Evolutionary conservation across 2,797 vertebrate genomes (phyloP).

Genomic region (Potorous gilbertii): DNA sequence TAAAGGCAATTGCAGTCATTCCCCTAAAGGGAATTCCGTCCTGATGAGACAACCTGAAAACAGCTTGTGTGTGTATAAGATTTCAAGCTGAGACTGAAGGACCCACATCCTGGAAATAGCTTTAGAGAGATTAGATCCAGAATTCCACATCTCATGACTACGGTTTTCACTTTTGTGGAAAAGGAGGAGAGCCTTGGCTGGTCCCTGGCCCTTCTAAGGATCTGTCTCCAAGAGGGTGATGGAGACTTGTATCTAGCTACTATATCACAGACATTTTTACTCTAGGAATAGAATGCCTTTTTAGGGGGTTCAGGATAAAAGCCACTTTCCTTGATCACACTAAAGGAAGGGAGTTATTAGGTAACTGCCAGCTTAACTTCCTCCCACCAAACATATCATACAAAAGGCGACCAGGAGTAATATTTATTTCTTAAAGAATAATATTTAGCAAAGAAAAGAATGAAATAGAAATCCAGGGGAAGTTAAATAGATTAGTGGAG

Average conservation of each 20-base stretch:
- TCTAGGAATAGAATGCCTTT: neutral
- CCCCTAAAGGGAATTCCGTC: no score
- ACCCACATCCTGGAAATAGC: neutral
- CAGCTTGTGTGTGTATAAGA: no score
- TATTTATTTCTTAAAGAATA: neutral
- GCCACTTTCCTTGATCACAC: neutral
- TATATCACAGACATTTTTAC: neutral
- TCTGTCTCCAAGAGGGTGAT: neutral
- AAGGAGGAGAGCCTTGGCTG: neutral
- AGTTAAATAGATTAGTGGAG: neutral
- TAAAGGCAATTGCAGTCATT: no score
- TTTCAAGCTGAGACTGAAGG: no score
- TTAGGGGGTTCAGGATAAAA: neutral
- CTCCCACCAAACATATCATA: neutral
- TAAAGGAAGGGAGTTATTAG: neutral
- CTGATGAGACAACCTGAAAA: no score
- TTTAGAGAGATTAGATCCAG: no score
- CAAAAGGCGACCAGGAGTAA: neutral
- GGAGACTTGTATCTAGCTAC: neutral
- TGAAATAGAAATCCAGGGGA: neutral
- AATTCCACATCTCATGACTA: no score
- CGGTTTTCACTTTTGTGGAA: no score
- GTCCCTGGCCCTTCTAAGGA: neutral
- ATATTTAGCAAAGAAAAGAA: neutral
- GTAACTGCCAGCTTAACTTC: neutral